Evolutionary conservation across 2,113 vertebrate species (phyloP), one percentile per base, ranked within the genome.

Genomic region (Neogobius melanostomus): DNA sequence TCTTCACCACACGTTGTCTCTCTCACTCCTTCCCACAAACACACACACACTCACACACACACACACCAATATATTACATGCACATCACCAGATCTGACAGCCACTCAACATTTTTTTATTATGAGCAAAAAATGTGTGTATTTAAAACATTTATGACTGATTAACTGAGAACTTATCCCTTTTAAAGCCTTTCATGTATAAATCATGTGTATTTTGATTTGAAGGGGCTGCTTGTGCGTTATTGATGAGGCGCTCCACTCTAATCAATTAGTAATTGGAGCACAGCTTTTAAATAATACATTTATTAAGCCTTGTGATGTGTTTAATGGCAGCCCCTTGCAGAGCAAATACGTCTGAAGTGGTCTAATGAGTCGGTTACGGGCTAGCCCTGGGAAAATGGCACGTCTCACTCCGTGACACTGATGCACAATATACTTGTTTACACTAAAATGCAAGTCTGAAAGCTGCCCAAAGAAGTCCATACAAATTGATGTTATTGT

Each of bases 201-300:
- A 93, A 91, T 92, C 89, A 93, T 92, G 88, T 78, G 85, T 91
- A 88, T 93, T 93, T 93, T 90, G 92, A 91, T 91, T 92, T 92
- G 91, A 91, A 91, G 91, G 89, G 84, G 84, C 81, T 74, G 80
- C 90, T 92, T 85, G 76, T 93, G 90, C 77, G 80, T 93, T 93
- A 93, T 93, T 93, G 92, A 93, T 93, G 92, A 93, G 88, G 85
- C 68, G 87, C 89, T 89, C 85, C 78, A 85, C 91, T 92, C 87
- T 89, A 93, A 93, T 93, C 90, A 93, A 93, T 93, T 92, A 93
- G 89, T 92, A 92, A 93, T 93, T 92, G 90, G 89, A 91, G 90
- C 85, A 85, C 86, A 85, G 91, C 89, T 91, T 89, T 90, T 93
- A 91, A 93, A 93, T 93, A 93, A 93, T 93, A 84, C 86, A 92